Evolutionary conservation across 92 coral and sea anemone genomes (phyloP), one percentile per base, ranked within the genome.

Genomic region (Zoanthus gigantus): DNA sequence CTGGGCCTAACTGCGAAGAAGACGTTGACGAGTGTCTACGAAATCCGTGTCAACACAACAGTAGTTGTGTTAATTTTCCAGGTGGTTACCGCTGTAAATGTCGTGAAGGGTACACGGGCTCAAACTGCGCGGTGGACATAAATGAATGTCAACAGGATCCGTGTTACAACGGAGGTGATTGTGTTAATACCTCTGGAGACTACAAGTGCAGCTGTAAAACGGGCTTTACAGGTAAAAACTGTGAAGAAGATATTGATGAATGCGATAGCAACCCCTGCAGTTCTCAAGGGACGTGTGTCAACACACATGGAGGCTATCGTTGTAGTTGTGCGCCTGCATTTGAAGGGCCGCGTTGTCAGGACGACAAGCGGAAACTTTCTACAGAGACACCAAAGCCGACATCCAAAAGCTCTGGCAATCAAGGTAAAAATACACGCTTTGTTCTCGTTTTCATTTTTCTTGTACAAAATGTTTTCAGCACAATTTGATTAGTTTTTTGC

Each of bases 51-150:
- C 46, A 54, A 28, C 45, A 52, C 67, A 17, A 14, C 7, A 42
- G 82, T 16, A 53, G 29, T 15, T 77, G 82, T 34, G 6, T 53
- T 47, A 54, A 77, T 17, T 10, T 77, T 29, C 82, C 67, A 10
- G 82, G 82, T 29, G 47, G 67, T 11, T 77, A 77, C 67, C 82
- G 67, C 67, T 77, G 82, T 53, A 30, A 53, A 14, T 77, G 82
- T 57, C 3, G 1, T 77, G 46, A 77, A 30, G 82, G 79, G 17
- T 75, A 75, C 79, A 23, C 61, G 61, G 79, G 79, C 32, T 47
- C 60, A 75, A 14, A 75, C 7, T 75, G 79, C 3, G 79, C 46
- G 9, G 10, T 11, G 54, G 61, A 75, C 10, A 10, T 47, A 1
- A 9, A 74, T 17, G 79, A 74, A 23, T 75, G 79, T 47, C 60